phyloP scores from a whole-genome alignment of 2,888 invertebrate genomes.

The Mythimna pallens region DNA sequence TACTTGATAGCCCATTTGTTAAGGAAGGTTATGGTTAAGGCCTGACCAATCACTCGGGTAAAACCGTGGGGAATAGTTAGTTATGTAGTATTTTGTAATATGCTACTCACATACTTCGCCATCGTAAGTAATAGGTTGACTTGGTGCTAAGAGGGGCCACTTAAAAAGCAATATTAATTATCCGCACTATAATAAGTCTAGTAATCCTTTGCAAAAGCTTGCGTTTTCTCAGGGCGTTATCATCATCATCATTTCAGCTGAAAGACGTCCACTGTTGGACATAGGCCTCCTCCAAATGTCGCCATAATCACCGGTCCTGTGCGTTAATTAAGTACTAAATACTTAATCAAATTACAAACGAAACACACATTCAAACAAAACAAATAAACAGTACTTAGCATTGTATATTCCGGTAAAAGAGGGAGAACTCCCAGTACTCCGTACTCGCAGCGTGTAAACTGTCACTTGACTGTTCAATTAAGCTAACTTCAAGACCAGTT shows the following conservation, averaged over 20 bases:
- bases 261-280: too few species aligned
- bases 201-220: neutral
- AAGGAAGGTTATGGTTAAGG: too few species aligned
- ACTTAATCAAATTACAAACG: constrained; percentile 23
- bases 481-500: constrained; percentile 51
- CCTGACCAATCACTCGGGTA: too few species aligned
- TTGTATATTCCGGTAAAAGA: constrained; percentile 36
- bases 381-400: constrained; percentile 27
- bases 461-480: constrained; percentile 64
- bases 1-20: too few species aligned
- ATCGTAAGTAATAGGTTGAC: too few species aligned
- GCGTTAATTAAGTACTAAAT: neutral
- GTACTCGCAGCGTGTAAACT: constrained; percentile 32
- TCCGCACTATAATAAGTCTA: neutral
- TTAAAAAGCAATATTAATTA: neutral
- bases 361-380: constrained; percentile 18
- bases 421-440: constrained; percentile 12
- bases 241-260: too few species aligned
- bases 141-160: neutral
- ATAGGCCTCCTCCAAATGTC: too few species aligned
- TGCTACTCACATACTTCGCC: too few species aligned
- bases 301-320: too few species aligned
- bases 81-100: too few species aligned
- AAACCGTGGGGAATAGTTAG: too few species aligned
- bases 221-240: neutral